A percentile compares a stretch with the other conserved stretches of the same genome.
Conservation (phyloP, 2,888 invertebrate genomes). For the Volucella inanis region DNA sequence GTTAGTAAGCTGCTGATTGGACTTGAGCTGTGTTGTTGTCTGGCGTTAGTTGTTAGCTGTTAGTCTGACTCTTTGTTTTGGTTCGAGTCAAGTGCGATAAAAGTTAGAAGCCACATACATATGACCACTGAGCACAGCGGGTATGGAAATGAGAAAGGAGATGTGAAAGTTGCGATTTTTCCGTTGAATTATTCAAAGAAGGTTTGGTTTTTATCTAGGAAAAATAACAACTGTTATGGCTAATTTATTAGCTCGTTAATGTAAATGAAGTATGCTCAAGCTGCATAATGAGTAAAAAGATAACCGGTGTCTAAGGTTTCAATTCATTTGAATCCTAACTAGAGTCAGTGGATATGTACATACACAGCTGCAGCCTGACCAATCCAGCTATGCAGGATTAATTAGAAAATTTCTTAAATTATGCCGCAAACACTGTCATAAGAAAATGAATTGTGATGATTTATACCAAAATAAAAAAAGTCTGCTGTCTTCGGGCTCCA, state of each 20-base stretch:
- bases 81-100: constrained; percentile 1
- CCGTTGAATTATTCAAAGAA: constrained; percentile 42
- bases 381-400: no score
- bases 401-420: no score
- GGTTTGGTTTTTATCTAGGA: constrained; percentile 22
- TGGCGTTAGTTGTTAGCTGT: constrained; percentile 19
- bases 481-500: no score
- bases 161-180: constrained; percentile 28
- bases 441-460: no score
- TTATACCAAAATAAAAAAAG: no score
- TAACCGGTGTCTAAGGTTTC: neutral
- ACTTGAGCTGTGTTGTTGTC: constrained; percentile 7
- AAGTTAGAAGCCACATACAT: neutral
- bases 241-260: constrained; percentile 24
- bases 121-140: neutral
- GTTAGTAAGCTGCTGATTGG: neutral
- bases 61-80: constrained; percentile 15
- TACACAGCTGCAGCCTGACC: no score
- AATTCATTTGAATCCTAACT: neutral
- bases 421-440: no score
- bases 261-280: neutral
- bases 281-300: neutral
- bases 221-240: constrained; percentile 26
- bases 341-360: neutral
- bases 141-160: constrained; percentile 43